Base-by-base conservation (phyloP, 2,888 invertebrate genomes). In the Dusona sp. region DNA sequence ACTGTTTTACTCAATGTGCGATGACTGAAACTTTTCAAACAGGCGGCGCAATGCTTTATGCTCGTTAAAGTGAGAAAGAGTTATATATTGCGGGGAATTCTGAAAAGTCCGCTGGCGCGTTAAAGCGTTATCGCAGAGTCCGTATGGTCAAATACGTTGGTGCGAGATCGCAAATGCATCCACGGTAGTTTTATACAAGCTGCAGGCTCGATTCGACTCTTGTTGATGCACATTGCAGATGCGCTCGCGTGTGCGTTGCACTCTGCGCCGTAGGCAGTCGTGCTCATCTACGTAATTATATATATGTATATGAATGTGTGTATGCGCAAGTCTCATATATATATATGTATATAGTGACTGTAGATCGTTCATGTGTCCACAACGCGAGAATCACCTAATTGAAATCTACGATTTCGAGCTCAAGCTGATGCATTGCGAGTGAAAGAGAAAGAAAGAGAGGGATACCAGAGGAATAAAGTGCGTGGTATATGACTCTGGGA, bases 391-490 rank as follows among this genome's bases (percentile, higher is more conserved):
- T 84, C 87, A 68, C 82, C 90, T 92, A 92, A 93, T 93, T 93
- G 93, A 92, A 93, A 93, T 93, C 92, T 93, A 93, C 90, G 92
- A 93, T 91, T 93, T 91, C 91, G 91, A 91, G 90, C 91, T 90
- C 84, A 86, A 70, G 61, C 87, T 84, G 85, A 85, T 84, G 82
- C 83, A 84, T 38, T 33, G 74, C 65, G 48, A 75, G 51, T 48
- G 67, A 51, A 38, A 36, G 54, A 54, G 67, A 19, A 22, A 25
- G 65, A 65, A 48, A 54, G 78, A 67, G 36, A 22, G 36, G 38
- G 51, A 38, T 54, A 51, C 36, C 68, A 68, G 68, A 68, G 81
- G 65, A 84, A 84, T 84, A 86, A 86, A 86, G 79, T 79, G 84
- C 86, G 84, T 81, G 83, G 61, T 77, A 72, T 65, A 73, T 67